phyloP scores from a whole-genome alignment of 1,140 invertebrate genomes.

The Heliconius congener region DNA sequence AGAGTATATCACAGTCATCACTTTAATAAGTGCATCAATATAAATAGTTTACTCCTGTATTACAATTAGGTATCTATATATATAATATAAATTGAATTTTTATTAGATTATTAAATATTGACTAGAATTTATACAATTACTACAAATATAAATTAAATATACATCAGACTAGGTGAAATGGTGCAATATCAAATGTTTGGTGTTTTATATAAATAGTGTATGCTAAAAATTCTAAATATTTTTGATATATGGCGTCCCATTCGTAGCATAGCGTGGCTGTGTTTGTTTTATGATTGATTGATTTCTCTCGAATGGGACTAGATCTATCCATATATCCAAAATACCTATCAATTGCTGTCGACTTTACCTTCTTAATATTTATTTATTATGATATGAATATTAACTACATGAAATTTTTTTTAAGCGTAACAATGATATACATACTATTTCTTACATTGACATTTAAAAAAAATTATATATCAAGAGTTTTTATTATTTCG shows the following conservation, averaged over 20 bases:
- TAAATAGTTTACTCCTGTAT: slow-evolving; percentile 55
- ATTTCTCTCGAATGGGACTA: background rate
- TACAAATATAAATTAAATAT: slow-evolving; percentile 33
- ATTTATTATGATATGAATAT: slow-evolving; percentile 13
- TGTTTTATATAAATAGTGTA: slow-evolving; percentile 27
- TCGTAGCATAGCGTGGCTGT: background rate
- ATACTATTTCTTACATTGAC: background rate
- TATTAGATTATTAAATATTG: slow-evolving; percentile 40
- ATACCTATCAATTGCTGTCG: background rate
- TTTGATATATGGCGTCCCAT: slow-evolving; percentile 24
- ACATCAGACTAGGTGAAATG: slow-evolving; percentile 42
- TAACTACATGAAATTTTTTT: slow-evolving; percentile 10
- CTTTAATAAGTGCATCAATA: slow-evolving; percentile 73
- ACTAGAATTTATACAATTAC: slow-evolving; percentile 33
- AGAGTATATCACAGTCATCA: slow-evolving; percentile 79
- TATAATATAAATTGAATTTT: slow-evolving; percentile 46
- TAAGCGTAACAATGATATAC: background rate
- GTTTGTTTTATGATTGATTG: background rate
- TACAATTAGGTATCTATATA: slow-evolving; percentile 45
- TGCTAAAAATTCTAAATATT: slow-evolving; percentile 25
- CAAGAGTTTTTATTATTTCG: background rate
- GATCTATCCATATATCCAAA: slow-evolving; percentile 3
- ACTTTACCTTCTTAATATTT: background rate
- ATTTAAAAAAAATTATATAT: background rate
- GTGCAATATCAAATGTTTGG: slow-evolving; percentile 44